Conservation (phyloP, 2,113 vertebrate species). For the Spea bombifrons region DNA sequence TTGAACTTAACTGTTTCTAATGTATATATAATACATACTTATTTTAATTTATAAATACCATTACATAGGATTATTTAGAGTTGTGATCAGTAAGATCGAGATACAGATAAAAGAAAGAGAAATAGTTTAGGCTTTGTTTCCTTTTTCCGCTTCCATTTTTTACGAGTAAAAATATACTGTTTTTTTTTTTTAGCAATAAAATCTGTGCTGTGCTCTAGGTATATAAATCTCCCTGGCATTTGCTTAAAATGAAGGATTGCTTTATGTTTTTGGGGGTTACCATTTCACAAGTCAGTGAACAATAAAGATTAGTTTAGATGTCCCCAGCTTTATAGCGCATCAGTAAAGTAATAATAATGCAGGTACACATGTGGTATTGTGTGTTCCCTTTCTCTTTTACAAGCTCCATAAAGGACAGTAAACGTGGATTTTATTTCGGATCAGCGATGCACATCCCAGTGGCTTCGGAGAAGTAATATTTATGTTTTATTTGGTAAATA, state of each 20-base stretch:
- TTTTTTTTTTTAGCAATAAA: not conserved
- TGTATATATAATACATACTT: too few species aligned
- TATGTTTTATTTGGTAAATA: too few species aligned
- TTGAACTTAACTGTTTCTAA: too few species aligned
- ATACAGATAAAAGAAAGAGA: too few species aligned
- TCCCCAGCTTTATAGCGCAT: not conserved
- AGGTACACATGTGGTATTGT: constrained; percentile 4
- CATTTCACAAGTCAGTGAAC: not conserved
- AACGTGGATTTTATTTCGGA: constrained; percentile 15
- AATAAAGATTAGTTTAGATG: not conserved
- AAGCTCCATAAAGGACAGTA: constrained; percentile 23
- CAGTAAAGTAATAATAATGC: constrained; percentile 22
- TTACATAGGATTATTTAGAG: too few species aligned
- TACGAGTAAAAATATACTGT: not conserved
- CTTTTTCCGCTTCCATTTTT: not conserved
- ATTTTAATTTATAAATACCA: too few species aligned
- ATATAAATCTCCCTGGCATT: constrained; percentile 1
- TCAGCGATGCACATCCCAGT: not conserved
- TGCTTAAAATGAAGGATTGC: not conserved
- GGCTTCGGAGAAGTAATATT: not conserved
- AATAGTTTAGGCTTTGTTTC: too few species aligned
- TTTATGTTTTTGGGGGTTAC: not conserved
- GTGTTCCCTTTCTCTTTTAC: constrained; percentile 24
- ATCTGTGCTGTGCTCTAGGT: not conserved
- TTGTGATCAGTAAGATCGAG: too few species aligned